Evolutionary conservation across 2,113 vertebrate species (phyloP).

Genomic region (Myrmecobius fasciatus): DNA sequence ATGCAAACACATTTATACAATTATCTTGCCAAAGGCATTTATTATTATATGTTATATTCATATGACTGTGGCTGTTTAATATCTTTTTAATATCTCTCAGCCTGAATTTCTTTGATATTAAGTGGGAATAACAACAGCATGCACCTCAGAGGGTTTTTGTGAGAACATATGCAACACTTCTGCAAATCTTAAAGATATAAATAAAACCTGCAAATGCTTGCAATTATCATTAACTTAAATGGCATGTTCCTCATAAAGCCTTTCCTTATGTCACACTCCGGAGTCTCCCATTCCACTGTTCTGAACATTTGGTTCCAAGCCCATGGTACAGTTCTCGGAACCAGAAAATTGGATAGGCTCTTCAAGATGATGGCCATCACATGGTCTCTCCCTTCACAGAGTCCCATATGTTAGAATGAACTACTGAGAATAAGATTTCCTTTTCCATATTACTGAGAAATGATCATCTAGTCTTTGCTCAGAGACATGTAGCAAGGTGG

Average conservation of each 20-base stretch:
- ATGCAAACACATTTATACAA: no score
- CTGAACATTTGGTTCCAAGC: not conserved
- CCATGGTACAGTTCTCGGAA: not conserved
- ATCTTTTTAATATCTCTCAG: not conserved
- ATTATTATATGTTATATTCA: no score
- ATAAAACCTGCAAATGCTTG: not conserved
- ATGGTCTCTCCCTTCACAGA: not conserved
- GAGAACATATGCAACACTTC: not conserved
- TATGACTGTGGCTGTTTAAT: no score
- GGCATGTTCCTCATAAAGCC: not conserved
- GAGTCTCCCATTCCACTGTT: not conserved
- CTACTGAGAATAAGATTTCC: not conserved
- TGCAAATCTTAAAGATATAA: not conserved
- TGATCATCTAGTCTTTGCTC: not conserved
- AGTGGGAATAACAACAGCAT: not conserved
- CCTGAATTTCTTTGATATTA: not conserved
- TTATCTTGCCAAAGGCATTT: no score
- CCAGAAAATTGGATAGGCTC: not conserved
- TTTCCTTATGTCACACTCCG: not conserved
- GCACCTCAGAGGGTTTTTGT: not conserved
- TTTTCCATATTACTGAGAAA: not conserved
- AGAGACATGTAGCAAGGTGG: not conserved
- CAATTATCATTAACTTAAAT: not conserved
- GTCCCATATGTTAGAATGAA: not conserved
- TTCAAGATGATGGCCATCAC: not conserved